Evolutionary conservation across 2,113 vertebrate genomes (phyloP), one percentile per base, ranked within the genome.

Genomic region (Hippocampus abdominalis): DNA sequence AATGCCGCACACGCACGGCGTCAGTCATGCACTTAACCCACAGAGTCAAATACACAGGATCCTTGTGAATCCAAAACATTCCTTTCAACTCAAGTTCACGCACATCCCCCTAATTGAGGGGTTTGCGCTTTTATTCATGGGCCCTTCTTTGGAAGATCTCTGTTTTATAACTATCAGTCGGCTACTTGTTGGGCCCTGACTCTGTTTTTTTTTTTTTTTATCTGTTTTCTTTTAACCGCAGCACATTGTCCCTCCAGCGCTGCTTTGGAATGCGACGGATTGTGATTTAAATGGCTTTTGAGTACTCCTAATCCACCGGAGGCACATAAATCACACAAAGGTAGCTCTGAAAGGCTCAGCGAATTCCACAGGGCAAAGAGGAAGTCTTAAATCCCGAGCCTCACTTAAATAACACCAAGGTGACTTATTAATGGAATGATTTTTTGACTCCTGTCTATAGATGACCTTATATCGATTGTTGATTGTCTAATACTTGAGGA

Each of bases 91-190:
- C 91, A 87, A 85, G 91, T 89, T 90, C 88, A 91, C 89, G 82
- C 91, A 90, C 84, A 89, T 92, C 84, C 87, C 81, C 77, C 82
- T 91, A 92, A 91, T 90, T 84, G 89, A 85, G 87, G 90, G 89
- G 84, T 91, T 91, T 88, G 89, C 78, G 84, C 86, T 87, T 89
- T 90, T 89, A 87, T 91, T 90, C 85, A 87, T 83, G 81, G 85
- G 83, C 81, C 76, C 77, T 84, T 84, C 84, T 81, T 82, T 86
- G 78, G 81, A 86, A 87, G 76, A 88, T 79, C 69, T 73, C 83
- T 84, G 84, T 85, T 89, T 85, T 89, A 84, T 85, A 82, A 83
- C 80, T 70, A 85, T 81, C 80, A 83, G 81, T 76, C 76, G 78
- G 46, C 80, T 69, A 51, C 86, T 82, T 77, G 79, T 85, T 66